phyloP scores from a whole-genome alignment of 1,140 invertebrate species.

The Hyles euphorbiae region DNA sequence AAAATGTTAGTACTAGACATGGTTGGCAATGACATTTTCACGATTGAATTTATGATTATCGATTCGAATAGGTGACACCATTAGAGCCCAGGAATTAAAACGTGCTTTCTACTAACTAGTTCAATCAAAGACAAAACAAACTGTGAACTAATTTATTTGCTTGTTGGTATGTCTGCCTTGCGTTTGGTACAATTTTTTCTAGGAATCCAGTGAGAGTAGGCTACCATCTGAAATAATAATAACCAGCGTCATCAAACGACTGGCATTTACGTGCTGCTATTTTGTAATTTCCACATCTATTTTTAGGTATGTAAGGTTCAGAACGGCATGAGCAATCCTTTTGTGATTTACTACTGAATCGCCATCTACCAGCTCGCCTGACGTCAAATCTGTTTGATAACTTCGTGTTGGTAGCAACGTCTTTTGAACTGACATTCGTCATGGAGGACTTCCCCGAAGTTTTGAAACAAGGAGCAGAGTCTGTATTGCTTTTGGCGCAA shows the following conservation, averaged over 20 bases:
- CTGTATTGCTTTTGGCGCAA: constrained; percentile 4
- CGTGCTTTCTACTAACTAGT: too few relatives aligned
- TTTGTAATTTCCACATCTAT: background rate
- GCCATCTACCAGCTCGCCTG: constrained; percentile 18
- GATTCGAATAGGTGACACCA: too few relatives aligned
- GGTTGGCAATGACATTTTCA: too few relatives aligned
- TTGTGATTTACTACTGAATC: constrained; percentile 3
- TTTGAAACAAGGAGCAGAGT: background rate
- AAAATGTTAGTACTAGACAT: too few relatives aligned
- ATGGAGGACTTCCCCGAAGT: background rate
- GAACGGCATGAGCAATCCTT: constrained; percentile 24
- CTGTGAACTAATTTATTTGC: too few relatives aligned
- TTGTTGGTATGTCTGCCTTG: too few relatives aligned
- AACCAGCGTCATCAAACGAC: constrained; percentile 6
- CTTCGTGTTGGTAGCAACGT: constrained; percentile 26
- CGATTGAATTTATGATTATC: too few relatives aligned
- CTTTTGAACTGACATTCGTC: constrained; percentile 9
- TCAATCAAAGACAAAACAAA: too few relatives aligned
- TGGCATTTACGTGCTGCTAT: background rate
- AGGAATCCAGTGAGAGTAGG: background rate
- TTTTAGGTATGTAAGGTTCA: constrained; percentile 19
- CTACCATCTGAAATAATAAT: constrained; percentile 10
- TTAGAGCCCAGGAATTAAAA: too few relatives aligned
- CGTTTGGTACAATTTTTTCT: too few relatives aligned
- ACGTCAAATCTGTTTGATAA: constrained; percentile 34